These are phyloP conservation scores for Pseudomyrmex dendroicus DNA, from an alignment of 1,140 invertebrate genomes.

Conservation along the genomic window DNA sequence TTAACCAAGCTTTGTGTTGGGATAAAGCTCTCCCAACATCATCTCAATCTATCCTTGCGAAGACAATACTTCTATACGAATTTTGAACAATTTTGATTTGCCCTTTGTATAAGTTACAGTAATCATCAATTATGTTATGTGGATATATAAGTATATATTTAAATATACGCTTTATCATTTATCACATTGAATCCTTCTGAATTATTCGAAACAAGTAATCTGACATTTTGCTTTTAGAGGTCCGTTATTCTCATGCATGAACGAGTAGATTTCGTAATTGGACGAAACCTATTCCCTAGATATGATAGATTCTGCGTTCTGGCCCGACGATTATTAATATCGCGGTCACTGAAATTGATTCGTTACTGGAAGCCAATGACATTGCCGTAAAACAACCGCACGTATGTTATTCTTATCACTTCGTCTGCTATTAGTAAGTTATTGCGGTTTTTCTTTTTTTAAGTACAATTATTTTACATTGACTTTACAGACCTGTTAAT, in stretches of 20 bases:
- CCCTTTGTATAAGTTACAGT: slow-evolving; percentile 45
- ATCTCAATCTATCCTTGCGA: neutral
- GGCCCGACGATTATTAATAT: slow-evolving; percentile 63
- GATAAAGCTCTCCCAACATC: slow-evolving; percentile 47
- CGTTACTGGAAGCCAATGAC: slow-evolving; percentile 48
- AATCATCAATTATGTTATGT: neutral
- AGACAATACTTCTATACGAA: slow-evolving; percentile 61
- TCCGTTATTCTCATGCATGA: slow-evolving; percentile 37
- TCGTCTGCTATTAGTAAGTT: too few species aligned
- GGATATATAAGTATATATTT: too few species aligned
- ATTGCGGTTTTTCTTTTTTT: too few species aligned
- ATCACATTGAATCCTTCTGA: slow-evolving; percentile 14
- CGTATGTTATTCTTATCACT: neutral
- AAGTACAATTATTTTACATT: neutral
- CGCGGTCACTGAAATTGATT: slow-evolving; percentile 59
- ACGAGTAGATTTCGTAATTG: slow-evolving; percentile 59
- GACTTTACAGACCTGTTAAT: neutral
- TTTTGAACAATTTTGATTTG: slow-evolving; percentile 63
- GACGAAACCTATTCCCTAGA: slow-evolving; percentile 58
- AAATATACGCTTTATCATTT: neutral
- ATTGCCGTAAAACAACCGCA: slow-evolving; percentile 43
- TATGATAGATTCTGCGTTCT: slow-evolving; percentile 62
- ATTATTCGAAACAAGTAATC: slow-evolving; percentile 39
- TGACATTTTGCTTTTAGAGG: slow-evolving; percentile 45
- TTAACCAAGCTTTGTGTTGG: slow-evolving; percentile 70